Evolutionary conservation across 2,113 vertebrate genomes (phyloP).

Genomic region (Brachyistius frenatus): DNA sequence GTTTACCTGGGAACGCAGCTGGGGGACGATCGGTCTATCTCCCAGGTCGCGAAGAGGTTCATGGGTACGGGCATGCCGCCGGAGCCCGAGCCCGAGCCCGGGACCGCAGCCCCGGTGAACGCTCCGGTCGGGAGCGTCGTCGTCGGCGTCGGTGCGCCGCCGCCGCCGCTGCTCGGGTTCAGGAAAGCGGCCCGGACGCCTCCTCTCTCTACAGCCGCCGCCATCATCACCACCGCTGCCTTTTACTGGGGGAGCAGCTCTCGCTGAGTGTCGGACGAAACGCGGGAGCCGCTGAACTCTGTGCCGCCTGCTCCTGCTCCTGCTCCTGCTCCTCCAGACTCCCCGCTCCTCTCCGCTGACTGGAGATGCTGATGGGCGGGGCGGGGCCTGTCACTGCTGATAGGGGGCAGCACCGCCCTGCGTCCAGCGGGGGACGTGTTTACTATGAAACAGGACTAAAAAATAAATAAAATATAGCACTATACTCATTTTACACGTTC

Average conservation of each 20-base stretch:
- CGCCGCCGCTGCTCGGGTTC: slow-evolving; percentile 80
- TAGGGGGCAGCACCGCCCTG: slow-evolving; percentile 64
- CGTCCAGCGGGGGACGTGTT: slow-evolving; percentile 19
- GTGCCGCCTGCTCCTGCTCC: slow-evolving; percentile 37
- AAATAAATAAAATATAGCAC: too few species aligned
- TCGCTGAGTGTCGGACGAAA: slow-evolving; percentile 76
- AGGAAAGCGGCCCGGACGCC: slow-evolving; percentile 85
- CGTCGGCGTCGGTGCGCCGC: slow-evolving; percentile 72
- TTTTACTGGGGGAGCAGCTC: slow-evolving; percentile 73
- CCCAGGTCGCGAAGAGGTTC: slow-evolving; percentile 89
- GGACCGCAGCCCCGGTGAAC: slow-evolving; percentile 65
- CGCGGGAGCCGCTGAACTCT: slow-evolving; percentile 67
- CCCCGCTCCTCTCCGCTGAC: slow-evolving; percentile 48
- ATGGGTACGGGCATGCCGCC: slow-evolving; percentile 83
- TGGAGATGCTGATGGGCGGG: slow-evolving; percentile 66
- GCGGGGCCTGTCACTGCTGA: slow-evolving; percentile 61
- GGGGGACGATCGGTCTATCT: slow-evolving; percentile 86
- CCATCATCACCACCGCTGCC: slow-evolving; percentile 83
- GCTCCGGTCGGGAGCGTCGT: slow-evolving; percentile 71
- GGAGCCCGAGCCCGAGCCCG: slow-evolving; percentile 68
- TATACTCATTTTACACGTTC: too few species aligned
- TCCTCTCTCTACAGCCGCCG: slow-evolving; percentile 86
- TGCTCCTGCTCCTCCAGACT: slow-evolving; percentile 65
- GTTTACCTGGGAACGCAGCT: slow-evolving; percentile 87
- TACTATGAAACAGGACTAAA: too few species aligned